Evolutionary conservation across 2,888 invertebrate species (phyloP).

Genomic region (Ichneumoninae sp.): DNA sequence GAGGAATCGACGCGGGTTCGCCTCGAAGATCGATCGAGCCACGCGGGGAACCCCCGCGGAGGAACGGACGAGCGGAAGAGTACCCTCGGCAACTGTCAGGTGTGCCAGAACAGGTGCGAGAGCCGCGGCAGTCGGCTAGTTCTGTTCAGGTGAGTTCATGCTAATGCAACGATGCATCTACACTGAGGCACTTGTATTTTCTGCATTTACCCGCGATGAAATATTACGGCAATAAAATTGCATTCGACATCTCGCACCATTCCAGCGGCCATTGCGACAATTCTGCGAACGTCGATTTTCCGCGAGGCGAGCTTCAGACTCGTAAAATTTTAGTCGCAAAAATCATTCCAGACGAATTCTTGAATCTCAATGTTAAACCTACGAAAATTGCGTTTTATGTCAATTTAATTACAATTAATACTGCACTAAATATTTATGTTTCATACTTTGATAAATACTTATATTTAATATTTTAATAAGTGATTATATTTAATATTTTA

Average conservation of each 20-base stretch:
- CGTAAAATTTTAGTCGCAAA: neutral
- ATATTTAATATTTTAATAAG: too few relatives aligned
- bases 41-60: conserved; percentile 66
- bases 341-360: neutral
- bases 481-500: too few relatives aligned
- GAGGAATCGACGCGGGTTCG: conserved; percentile 19
- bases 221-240: conserved; percentile 7
- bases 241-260: neutral
- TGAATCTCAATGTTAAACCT: neutral
- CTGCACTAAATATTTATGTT: too few relatives aligned
- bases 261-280: neutral
- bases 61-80: conserved; percentile 43
- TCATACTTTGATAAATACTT: too few relatives aligned
- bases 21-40: neutral
- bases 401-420: neutral
- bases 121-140: conserved; percentile 49
- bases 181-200: conserved; percentile 1
- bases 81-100: conserved; percentile 66
- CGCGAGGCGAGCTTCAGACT: neutral
- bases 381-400: neutral
- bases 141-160: conserved; percentile 66
- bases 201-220: neutral
- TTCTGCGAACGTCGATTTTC: neutral
- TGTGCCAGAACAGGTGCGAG: conserved; percentile 72
- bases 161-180: conserved; percentile 18